Percentiles rank a stretch among this genome's conserved stretches.
phyloP scores from a whole-genome alignment of 2,113 vertebrate genomes.

The Neodon shergylaensis region DNA sequence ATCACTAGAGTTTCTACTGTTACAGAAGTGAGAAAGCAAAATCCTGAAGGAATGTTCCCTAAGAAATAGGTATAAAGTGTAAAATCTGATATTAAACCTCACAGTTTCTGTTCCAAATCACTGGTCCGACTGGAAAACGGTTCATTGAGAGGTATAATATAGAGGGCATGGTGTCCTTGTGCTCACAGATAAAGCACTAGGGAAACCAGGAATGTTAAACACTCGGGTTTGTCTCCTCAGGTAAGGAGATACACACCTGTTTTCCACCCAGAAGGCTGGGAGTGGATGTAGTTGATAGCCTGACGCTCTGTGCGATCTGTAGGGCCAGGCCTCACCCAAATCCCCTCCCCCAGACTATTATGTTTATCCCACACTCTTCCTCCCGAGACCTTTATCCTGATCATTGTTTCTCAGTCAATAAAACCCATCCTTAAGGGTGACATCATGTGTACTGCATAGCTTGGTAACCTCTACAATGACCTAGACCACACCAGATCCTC shows the following conservation, averaged over 20 bases:
- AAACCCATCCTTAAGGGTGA: background rate
- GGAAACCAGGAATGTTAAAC: background rate
- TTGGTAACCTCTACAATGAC: background rate
- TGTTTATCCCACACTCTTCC: background rate
- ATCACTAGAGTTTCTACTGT: background rate
- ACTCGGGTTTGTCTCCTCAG: background rate
- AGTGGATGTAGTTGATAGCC: background rate
- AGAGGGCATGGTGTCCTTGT: background rate
- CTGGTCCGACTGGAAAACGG: background rate
- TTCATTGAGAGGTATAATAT: background rate
- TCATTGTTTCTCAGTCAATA: background rate
- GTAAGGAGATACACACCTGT: background rate
- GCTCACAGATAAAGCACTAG: background rate
- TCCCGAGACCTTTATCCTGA: background rate
- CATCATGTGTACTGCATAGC: background rate
- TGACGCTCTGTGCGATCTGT: background rate
- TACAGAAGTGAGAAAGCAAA: conserved; percentile 22
- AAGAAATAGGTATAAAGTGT: background rate
- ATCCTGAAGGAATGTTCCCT: background rate
- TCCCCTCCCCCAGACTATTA: background rate
- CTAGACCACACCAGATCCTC: background rate
- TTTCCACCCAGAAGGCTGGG: background rate
- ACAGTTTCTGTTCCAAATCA: background rate
- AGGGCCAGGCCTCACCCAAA: background rate
- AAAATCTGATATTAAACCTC: background rate